These are phyloP conservation scores for Toxostoma redivivum DNA, from an alignment of 2,113 vertebrate species.

Conservation along the genomic window DNA sequence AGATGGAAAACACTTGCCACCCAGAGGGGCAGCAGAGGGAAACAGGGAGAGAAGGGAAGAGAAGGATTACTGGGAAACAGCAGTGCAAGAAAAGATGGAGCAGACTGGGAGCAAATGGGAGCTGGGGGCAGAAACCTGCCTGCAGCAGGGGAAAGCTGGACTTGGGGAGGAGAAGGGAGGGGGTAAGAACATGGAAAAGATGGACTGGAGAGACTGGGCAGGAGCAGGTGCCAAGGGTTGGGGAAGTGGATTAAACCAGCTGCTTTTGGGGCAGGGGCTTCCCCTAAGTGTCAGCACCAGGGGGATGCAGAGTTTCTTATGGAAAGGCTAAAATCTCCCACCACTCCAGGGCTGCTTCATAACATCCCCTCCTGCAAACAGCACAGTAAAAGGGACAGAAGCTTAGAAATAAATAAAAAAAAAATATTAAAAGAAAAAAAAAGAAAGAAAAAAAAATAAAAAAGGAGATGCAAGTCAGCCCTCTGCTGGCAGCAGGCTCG, in stretches of 20 bases:
- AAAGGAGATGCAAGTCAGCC: slow-evolving; percentile 60
- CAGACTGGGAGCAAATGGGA: not conserved
- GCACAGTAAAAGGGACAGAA: slow-evolving; percentile 39
- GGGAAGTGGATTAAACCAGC: not conserved
- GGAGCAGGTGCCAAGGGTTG: not conserved
- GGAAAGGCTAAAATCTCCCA: not conserved
- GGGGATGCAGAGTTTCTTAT: not conserved
- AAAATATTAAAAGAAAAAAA: not conserved
- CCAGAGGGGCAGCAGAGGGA: not conserved
- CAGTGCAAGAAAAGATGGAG: not conserved
- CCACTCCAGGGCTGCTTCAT: not conserved
- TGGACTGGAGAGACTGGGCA: not conserved
- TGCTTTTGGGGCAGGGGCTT: not conserved
- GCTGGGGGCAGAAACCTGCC: not conserved
- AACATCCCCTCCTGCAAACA: slow-evolving; percentile 16
- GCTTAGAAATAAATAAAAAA: not conserved
- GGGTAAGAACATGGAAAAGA: not conserved
- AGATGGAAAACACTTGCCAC: not conserved
- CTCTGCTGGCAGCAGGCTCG: slow-evolving; percentile 63
- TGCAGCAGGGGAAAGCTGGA: not conserved
- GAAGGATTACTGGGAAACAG: accelerated
- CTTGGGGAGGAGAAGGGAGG: not conserved
- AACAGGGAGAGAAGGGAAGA: not conserved
- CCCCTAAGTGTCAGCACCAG: not conserved
- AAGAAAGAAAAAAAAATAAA: accelerated